Conservation (phyloP, 2,113 vertebrate genomes). For the Gopherus evgoodei region DNA sequence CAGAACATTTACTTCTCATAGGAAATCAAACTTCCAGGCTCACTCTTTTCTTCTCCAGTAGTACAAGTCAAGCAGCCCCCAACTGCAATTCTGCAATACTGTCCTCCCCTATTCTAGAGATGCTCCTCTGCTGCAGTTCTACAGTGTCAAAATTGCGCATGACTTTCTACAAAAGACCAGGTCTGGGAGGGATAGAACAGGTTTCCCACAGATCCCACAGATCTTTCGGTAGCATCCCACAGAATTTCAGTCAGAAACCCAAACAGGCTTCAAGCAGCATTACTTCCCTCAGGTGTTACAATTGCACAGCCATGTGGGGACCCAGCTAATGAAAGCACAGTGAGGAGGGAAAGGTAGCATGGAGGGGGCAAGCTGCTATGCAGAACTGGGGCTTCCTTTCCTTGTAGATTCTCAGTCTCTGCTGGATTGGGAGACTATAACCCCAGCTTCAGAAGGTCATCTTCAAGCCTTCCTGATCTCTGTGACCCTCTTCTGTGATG, state of each 20-base stretch:
- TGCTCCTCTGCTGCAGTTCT: conserved; percentile 10
- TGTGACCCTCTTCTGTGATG: neutral
- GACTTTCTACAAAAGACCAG: conserved; percentile 45
- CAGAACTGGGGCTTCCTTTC: neutral
- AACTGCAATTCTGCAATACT: conserved; percentile 7
- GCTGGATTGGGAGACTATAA: neutral
- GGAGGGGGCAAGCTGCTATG: neutral
- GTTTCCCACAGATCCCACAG: neutral
- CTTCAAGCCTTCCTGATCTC: conserved; percentile 10
- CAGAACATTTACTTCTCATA: neutral
- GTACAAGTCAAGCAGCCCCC: neutral
- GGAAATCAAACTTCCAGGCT: conserved; percentile 22
- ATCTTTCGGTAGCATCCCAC: neutral
- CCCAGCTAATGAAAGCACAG: neutral
- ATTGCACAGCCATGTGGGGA: neutral
- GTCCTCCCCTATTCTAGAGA: conserved; percentile 47
- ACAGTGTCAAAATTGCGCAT: neutral
- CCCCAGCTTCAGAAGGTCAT: conserved; percentile 4
- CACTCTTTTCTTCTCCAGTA: neutral
- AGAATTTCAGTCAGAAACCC: conserved; percentile 37
- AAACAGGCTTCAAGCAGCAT: neutral
- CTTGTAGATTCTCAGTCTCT: neutral
- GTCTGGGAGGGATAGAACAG: conserved; percentile 2
- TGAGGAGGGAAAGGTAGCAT: neutral
- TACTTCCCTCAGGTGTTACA: neutral